Percentiles rank a stretch among this genome's conserved stretches.
phyloP scores from a whole-genome alignment of 2,797 vertebrate genomes.

The Ctenosaura bakeri region DNA sequence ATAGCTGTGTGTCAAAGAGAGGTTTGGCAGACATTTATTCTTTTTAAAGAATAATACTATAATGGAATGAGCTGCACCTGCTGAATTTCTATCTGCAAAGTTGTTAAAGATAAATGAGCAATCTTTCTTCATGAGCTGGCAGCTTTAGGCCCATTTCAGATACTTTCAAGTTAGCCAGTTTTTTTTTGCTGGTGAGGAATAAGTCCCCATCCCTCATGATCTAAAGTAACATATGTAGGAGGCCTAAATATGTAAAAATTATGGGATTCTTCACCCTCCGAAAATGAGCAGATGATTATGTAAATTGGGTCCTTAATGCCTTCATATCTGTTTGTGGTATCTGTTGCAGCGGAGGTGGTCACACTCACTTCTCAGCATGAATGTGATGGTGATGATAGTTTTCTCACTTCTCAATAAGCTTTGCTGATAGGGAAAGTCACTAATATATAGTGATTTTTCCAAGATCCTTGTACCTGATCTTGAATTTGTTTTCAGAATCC shows the following conservation, averaged over 20 bases:
- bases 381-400: no score
- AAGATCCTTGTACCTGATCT: background rate
- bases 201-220: background rate
- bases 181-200: background rate
- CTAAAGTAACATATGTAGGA: background rate
- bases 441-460: background rate
- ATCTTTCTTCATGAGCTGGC: background rate
- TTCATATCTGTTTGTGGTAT: background rate
- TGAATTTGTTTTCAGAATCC: background rate
- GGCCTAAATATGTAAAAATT: background rate
- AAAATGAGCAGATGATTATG: background rate
- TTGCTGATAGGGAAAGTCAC: background rate
- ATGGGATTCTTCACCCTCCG: background rate
- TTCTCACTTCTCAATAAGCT: no score
- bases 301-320: background rate
- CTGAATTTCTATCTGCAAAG: constrained; percentile 2
- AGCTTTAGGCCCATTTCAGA: background rate
- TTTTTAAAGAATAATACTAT: background rate
- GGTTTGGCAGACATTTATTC: constrained; percentile 20
- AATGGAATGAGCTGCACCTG: constrained; percentile 32
- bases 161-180: background rate
- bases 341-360: no score
- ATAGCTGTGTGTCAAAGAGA: constrained; percentile 11
- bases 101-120: background rate
- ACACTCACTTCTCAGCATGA: background rate